phyloP scores from a whole-genome alignment of 2,797 vertebrate genomes.

The Bucorvus abyssinicus region DNA sequence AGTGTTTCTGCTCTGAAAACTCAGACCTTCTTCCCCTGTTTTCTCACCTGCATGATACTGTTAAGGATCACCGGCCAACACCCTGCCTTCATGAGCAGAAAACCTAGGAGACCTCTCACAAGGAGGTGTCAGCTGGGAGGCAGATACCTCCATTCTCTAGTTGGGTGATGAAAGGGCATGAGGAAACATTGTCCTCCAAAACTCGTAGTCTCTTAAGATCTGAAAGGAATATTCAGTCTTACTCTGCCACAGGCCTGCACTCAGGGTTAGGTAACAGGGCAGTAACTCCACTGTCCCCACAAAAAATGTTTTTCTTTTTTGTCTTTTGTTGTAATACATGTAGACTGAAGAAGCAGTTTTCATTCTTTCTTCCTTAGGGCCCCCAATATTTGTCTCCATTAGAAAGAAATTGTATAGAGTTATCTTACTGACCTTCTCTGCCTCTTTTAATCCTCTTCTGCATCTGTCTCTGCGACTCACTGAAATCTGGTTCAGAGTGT shows the following conservation, averaged over 20 bases:
- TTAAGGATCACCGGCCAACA: background rate
- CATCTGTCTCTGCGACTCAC: background rate
- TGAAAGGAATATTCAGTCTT: background rate
- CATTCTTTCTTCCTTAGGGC: background rate
- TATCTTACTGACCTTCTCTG: background rate
- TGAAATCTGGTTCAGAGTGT: background rate
- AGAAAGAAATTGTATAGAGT: background rate
- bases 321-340: fast-evolving
- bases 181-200: background rate
- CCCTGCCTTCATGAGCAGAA: background rate
- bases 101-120: background rate
- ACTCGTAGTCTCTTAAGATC: background rate
- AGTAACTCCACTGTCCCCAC: background rate
- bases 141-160: background rate
- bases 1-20: background rate
- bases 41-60: background rate
- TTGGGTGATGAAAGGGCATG: fast-evolving
- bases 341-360: background rate
- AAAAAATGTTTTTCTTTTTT: background rate
- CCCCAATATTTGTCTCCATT: background rate
- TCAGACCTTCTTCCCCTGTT: background rate
- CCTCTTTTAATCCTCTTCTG: background rate
- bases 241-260: background rate
- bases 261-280: background rate
- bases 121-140: background rate